Conservation (phyloP, 2,797 vertebrate species). For the Pitangus sulphuratus region DNA sequence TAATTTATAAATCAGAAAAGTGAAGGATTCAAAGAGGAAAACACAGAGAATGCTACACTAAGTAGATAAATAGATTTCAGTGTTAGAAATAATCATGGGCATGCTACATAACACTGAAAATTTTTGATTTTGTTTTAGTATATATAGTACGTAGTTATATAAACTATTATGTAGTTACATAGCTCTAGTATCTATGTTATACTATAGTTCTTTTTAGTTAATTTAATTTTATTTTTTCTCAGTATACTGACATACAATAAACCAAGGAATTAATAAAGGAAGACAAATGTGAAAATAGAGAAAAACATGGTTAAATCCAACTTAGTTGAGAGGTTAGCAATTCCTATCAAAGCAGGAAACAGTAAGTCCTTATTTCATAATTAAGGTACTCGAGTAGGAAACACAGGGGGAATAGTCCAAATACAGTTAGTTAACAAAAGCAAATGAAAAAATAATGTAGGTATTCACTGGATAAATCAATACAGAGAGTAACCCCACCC, state of each 20-base stretch:
- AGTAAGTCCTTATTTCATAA: conserved; percentile 40
- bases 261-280: neutral
- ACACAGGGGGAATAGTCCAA: neutral
- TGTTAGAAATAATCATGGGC: neutral
- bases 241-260: neutral
- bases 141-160: too few species aligned
- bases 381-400: conserved; percentile 27
- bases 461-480: neutral
- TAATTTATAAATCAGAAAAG: neutral
- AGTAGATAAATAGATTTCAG: neutral
- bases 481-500: neutral
- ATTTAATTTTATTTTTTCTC: neutral
- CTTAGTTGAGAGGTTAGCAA: conserved; percentile 12
- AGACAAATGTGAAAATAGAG: neutral
- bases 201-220: neutral
- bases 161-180: too few species aligned
- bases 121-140: neutral
- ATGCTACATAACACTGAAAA: neutral
- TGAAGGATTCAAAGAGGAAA: neutral
- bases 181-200: too few species aligned
- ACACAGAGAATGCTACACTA: neutral
- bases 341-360: conserved; percentile 38
- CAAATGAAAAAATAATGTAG: neutral
- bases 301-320: neutral
- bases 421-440: neutral